Evolutionary conservation across 2,797 vertebrate genomes (phyloP), one percentile per base, ranked within the genome.

Genomic region (Chelmon rostratus): DNA sequence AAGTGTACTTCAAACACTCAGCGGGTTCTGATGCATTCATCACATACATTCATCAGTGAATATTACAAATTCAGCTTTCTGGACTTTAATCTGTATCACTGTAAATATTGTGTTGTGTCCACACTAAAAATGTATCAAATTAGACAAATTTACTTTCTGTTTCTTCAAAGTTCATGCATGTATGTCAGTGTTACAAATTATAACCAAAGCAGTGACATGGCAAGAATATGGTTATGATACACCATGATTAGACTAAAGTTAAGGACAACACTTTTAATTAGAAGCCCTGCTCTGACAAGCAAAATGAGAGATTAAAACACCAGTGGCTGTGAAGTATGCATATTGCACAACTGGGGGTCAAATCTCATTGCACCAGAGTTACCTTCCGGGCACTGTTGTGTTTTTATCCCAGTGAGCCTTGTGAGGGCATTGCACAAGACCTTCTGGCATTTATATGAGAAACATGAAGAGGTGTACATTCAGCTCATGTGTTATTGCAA

Each of bases 291-390:
- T 76, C 71, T 79, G 70, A 85, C 65, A 76, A 63, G 73, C 44
- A 65, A 44, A 46, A 71, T 79, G 67, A 87, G 40, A 68, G 61
- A 68, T 71, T 25, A 74, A 84, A 68, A 80, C 70, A 75, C 28
- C 1, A 5, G 56, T 52, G 76, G 68, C 69, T 64, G 31, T 44
- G 62, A 85, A 53, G 68, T 83, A 76, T 75, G 79, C 38, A 58
- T 37, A 68, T 92, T 92, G 78, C 88, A 83, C 88, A 93, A 92
- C 75, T 57, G 53, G 47, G 76, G 83, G 79, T 92, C 84, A 85
- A 82, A 86, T 79, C 83, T 89, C 82, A 85, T 68, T 88, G 83
- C 64, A 85, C 84, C 38, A 81, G 50, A 89, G 78, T 89, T 85
- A 85, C 82, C 72, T 89, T 50, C 38, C 38, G 25, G 54, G 50